phyloP scores from a whole-genome alignment of 2,888 invertebrate species.

The Kuschelorhynchus macadamiae region DNA sequence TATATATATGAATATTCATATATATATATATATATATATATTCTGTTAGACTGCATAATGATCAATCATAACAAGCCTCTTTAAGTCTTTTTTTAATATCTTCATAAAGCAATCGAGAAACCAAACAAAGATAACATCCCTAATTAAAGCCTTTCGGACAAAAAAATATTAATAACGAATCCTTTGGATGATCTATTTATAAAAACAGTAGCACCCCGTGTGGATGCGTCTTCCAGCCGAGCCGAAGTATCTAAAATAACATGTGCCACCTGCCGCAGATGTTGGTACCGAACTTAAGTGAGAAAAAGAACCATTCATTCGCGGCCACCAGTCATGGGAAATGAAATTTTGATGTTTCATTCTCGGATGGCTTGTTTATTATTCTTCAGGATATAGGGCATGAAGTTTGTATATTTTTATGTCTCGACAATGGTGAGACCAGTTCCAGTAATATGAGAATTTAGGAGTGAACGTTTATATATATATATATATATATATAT shows the following conservation, averaged over 20 bases:
- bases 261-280: constrained; percentile 42
- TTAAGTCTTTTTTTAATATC: background rate
- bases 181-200: constrained; percentile 33
- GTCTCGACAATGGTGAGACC: no score
- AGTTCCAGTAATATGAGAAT: no score
- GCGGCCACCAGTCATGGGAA: constrained; percentile 31
- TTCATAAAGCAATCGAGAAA: constrained; percentile 20
- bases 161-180: constrained; percentile 23
- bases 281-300: constrained; percentile 19
- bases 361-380: constrained; percentile 20
- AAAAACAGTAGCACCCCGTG: constrained; percentile 43
- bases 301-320: constrained; percentile 31
- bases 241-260: constrained; percentile 32
- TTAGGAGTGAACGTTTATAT: no score
- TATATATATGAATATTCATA: no score
- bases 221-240: constrained; percentile 8
- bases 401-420: background rate
- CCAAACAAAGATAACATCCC: constrained; percentile 34
- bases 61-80: background rate
- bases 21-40: no score
- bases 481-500: no score
- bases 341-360: constrained; percentile 35
- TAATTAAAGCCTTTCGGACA: constrained; percentile 26
- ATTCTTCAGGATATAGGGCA: constrained; percentile 11
- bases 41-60: no score